Base-by-base conservation (phyloP, 1,140 invertebrate species). In the Cardiocondyla obscurior region DNA sequence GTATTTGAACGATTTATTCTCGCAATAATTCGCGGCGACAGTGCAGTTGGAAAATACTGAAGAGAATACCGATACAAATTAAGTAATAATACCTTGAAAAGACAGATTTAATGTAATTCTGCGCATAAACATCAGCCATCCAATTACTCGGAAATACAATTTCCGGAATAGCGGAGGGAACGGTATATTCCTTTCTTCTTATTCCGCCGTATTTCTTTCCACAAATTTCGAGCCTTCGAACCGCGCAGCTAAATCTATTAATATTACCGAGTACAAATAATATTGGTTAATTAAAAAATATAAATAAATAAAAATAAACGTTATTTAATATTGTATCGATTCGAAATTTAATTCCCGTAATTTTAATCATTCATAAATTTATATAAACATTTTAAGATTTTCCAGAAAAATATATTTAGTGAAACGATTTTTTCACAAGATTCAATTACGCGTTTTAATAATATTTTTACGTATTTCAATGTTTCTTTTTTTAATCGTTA, bases 91-190 rank as follows among this genome's bases (percentile, higher is more conserved):
- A 77, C 19, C 73, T 67, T 39, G 79, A 73, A 64, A 39, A 57
- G 42, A 33, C 72, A 51, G 84, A 86, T 82, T 81, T 39, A 46
- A 72, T 77, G 79, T 86, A 87, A 88, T 88, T 86, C 62, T 70
- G 36, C 64, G 74, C 85, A 76, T 86, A 88, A 86, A 88, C 85
- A 88, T 84, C 82, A 70, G 70, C 69, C 74, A 57, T 88, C 82
- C 82, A 88, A 88, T 88, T 86, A 88, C 46, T 36, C 49, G 62
- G 57, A 81, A 74, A 88, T 84, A 85, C 86, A 77, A 86, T 88
- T 86, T 86, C 76, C 65, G 51, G 30, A 42, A 28, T 30, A 72
- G 30, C 12, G 33, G 36, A 49, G 1, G 55, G 12, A 33, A 4
- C 42, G 30, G 28, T 65, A 44, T 58, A 44, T 58, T 25, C 25